Base-by-base conservation (phyloP, 1,140 invertebrate species). In the Amyelois transitella region DNA sequence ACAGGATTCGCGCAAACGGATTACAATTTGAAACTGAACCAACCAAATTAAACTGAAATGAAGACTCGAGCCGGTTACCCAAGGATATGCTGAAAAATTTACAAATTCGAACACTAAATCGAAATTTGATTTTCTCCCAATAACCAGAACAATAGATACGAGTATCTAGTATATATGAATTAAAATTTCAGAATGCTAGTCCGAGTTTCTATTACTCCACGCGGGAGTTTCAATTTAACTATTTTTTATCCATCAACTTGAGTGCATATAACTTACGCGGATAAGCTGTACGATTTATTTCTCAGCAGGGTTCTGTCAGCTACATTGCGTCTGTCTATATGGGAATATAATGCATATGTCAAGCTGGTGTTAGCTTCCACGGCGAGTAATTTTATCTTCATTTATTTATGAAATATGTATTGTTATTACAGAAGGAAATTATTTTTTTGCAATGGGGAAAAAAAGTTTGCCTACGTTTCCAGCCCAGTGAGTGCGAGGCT, bases 281-380 rank as follows among this genome's bases (percentile, higher is more conserved):
- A 60, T 44, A 66, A 59, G 55, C 53, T 58, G 49, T 44, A 56
- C 60, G 56, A 69, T 77, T 75, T 67, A 69, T 71, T 64, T 67
- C 72, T 32, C 68, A 73, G 69, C 69, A 57, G 65, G 70, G 53
- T 68, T 62, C 62, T 67, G 59, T 60, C 55, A 49, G 64, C 56
- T 61, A 63, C 56, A 60, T 66, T 62, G 62, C 53, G 53, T 65
- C 60, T 68, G 67, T 75, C 66, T 10, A 51, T 60, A 68, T 62
- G 51, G 70, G 62, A 66, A 72, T 67, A 68, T 64, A 66, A 71
- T 62, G 57, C 63, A 66, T 63, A 55, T 52, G 55, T 66, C 54
- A 62, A 64, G 62, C 51, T 54, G 20, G 32, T 52, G 50, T 48
- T 32, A 6, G 49, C 24, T 24, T 44, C 19, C 18, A 45, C 43